A percentile compares a stretch with the other conserved stretches of the same genome.
Evolutionary conservation across 2,888 invertebrate genomes (phyloP).

Genomic region (Drosophila borealis): DNA sequence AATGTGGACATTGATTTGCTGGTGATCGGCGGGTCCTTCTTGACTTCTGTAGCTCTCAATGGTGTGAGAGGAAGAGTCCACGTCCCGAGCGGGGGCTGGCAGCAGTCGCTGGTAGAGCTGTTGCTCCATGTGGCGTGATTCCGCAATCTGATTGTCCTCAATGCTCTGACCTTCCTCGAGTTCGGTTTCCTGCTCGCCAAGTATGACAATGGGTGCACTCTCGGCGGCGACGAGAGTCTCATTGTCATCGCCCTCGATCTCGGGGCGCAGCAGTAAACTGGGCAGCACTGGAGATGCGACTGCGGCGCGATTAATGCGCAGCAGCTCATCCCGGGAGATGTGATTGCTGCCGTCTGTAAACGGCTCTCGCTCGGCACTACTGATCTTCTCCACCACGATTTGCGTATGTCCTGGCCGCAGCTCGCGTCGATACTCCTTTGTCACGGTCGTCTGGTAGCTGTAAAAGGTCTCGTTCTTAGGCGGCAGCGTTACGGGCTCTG

Average conservation of each 20-base stretch:
- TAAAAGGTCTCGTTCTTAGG: slow-evolving; percentile 63
- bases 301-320: slow-evolving; percentile 87
- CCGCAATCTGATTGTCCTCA: slow-evolving; percentile 85
- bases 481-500: neutral
- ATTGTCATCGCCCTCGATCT: slow-evolving; percentile 45
- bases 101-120: slow-evolving; percentile 61
- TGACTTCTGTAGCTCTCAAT: slow-evolving; percentile 57
- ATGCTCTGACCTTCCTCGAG: slow-evolving; percentile 78
- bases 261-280: slow-evolving; percentile 70
- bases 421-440: slow-evolving; percentile 77
- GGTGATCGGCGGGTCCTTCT: slow-evolving; percentile 62
- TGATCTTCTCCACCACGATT: slow-evolving; percentile 77
- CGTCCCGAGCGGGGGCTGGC: slow-evolving; percentile 35
- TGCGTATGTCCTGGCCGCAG: slow-evolving; percentile 78
- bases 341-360: slow-evolving; percentile 86
- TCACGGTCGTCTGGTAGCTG: slow-evolving; percentile 73
- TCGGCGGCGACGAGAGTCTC: slow-evolving; percentile 71
- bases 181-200: slow-evolving; percentile 85
- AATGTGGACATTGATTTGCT: slow-evolving; percentile 81
- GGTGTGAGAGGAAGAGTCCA: slow-evolving; percentile 1
- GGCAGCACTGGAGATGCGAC: slow-evolving; percentile 78
- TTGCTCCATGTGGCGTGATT: slow-evolving; percentile 80
- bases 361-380: slow-evolving; percentile 79
- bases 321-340: slow-evolving; percentile 88
- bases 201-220: slow-evolving; percentile 86